Evolutionary conservation across 2,888 invertebrate species (phyloP).

Genomic region (Caprella mutica): DNA sequence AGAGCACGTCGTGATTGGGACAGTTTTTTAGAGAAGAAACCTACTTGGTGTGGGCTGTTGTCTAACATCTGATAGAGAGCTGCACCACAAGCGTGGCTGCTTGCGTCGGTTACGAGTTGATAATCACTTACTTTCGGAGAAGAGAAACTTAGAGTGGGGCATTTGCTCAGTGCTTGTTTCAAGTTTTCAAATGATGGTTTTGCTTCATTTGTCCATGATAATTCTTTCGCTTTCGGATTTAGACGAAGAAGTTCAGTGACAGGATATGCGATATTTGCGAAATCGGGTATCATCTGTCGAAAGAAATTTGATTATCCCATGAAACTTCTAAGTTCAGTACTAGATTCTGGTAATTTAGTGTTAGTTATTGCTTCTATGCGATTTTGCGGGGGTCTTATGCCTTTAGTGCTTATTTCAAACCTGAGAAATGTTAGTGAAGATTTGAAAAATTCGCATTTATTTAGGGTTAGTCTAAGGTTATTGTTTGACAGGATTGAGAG

Average conservation of each 20-base stretch:
- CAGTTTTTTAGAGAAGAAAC: slow-evolving; percentile 10
- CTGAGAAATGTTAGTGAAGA: no score
- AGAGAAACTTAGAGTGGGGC: background rate
- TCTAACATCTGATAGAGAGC: slow-evolving; percentile 7
- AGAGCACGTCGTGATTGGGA: background rate
- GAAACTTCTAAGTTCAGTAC: background rate
- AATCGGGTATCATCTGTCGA: background rate
- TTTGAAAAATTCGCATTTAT: no score
- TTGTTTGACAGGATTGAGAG: no score
- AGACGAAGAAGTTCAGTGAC: background rate
- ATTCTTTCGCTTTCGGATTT: background rate
- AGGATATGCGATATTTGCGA: background rate
- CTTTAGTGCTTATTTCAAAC: no score
- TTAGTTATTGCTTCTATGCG: no score
- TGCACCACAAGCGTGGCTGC: background rate
- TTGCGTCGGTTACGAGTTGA: slow-evolving; percentile 8
- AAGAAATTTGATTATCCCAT: slow-evolving; percentile 6
- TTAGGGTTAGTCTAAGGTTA: no score
- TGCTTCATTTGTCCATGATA: background rate
- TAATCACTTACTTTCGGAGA: background rate
- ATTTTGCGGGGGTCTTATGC: no score
- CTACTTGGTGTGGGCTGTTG: background rate
- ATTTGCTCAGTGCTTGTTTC: background rate
- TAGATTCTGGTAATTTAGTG: background rate
- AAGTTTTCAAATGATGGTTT: slow-evolving; percentile 1